phyloP scores from a whole-genome alignment of 2,888 invertebrate genomes.

The Boloria selene region DNA sequence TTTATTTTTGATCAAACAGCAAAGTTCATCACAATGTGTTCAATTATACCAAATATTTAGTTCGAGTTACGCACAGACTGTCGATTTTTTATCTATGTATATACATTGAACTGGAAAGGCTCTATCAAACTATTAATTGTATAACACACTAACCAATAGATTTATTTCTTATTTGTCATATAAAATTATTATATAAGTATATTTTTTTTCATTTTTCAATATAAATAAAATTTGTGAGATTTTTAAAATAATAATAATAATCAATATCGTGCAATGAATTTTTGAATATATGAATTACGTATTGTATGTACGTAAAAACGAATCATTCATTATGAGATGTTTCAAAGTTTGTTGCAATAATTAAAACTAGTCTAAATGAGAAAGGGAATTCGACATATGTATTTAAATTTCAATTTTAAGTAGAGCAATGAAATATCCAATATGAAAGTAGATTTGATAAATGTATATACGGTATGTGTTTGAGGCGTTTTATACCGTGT shows the following conservation, averaged over 20 bases:
- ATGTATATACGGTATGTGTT: slow-evolving; percentile 47
- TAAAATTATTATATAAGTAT: no score
- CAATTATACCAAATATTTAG: slow-evolving; percentile 72
- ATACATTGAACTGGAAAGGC: not conserved
- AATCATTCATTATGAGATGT: not conserved
- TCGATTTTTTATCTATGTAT: not conserved
- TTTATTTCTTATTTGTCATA: no score
- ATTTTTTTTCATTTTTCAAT: no score
- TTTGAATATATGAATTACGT: no score
- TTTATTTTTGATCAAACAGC: slow-evolving; percentile 25
- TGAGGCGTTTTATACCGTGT: slow-evolving; percentile 57
- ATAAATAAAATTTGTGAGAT: no score
- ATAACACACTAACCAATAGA: slow-evolving; percentile 2
- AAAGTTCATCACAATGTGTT: slow-evolving; percentile 75
- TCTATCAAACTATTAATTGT: not conserved
- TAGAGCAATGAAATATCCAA: not conserved
- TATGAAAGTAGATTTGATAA: slow-evolving; percentile 16
- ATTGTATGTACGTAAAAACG: no score
- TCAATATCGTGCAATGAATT: no score
- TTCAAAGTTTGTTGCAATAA: slow-evolving; percentile 23
- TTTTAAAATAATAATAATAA: no score
- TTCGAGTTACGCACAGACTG: slow-evolving; percentile 19
- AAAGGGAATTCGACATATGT: not conserved
- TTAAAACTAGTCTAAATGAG: slow-evolving; percentile 17
- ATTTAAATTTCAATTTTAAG: slow-evolving; percentile 9